phyloP scores from a whole-genome alignment of 1,140 invertebrate genomes.

The Drosophila persimilis region DNA sequence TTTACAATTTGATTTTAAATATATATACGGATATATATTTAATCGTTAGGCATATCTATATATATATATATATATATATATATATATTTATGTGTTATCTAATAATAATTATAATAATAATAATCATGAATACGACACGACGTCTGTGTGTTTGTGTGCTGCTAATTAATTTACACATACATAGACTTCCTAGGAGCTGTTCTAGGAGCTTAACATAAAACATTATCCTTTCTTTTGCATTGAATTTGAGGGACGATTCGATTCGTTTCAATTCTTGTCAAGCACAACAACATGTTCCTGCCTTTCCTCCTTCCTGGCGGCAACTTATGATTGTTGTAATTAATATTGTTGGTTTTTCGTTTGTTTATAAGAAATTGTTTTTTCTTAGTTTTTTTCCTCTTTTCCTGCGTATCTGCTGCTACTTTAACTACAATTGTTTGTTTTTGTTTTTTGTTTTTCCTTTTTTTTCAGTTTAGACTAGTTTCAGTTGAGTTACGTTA shows the following conservation, averaged over 20 bases:
- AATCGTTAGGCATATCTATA: slow-evolving; percentile 48
- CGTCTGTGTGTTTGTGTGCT: slow-evolving; percentile 39
- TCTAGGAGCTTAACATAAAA: slow-evolving; percentile 70
- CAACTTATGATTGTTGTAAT: slow-evolving; percentile 12
- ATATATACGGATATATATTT: slow-evolving; percentile 44
- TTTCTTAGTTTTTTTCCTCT: too few relatives aligned
- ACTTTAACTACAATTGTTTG: slow-evolving; percentile 43
- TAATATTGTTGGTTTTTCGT: slow-evolving; percentile 27
- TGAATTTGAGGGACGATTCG: slow-evolving; percentile 21
- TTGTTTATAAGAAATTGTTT: slow-evolving; percentile 10
- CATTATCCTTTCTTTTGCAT: slow-evolving; percentile 19
- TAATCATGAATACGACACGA: slow-evolving; percentile 49
- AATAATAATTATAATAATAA: not conserved
- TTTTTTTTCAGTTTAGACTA: slow-evolving; percentile 60
- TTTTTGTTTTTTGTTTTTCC: slow-evolving; percentile 15
- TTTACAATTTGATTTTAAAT: slow-evolving; percentile 43
- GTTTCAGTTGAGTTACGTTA: slow-evolving; percentile 79
- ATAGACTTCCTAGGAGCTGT: slow-evolving; percentile 27
- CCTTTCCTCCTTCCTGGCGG: slow-evolving; percentile 48
- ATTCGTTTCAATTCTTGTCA: slow-evolving; percentile 41
- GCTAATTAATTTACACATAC: slow-evolving; percentile 73
- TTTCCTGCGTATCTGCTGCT: slow-evolving; percentile 40
- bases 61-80: not conserved
- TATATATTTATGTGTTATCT: slow-evolving; percentile 29
- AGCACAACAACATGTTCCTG: slow-evolving; percentile 53